Evolutionary conservation across 2,797 vertebrate genomes (phyloP), one percentile per base, ranked within the genome.

Genomic region (Acanthurus tractus): DNA sequence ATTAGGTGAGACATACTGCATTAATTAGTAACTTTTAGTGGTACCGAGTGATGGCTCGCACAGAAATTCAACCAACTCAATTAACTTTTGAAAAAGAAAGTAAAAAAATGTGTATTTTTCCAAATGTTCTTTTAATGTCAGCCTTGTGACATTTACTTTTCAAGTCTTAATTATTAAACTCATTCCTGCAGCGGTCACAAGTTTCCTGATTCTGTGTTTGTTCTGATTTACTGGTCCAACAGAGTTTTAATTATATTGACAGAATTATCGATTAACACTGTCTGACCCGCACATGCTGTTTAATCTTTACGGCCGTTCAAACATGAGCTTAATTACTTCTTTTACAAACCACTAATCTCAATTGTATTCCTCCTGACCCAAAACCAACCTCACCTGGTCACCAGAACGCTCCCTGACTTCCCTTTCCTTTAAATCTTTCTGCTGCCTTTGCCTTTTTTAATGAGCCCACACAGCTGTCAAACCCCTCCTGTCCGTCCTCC

Each of bases 371-470:
- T 70, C 67, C 57, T 52, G 36, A 86, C 78, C 85, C 79, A 70
- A 64, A 77, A 63, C 74, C 64, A 54, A 52, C 78, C 74, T 77
- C 36, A 53, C 70, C 70, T 6, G 48, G 18, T 57, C 70, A 67
- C 74, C 80, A 88, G 82, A 66, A 76, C 4, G 0, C 61, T 29
- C 63, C 83, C 65, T 90, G 78, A 91, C 82, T 71, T 70, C 49
- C 50, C 1, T 0, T 7, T 29, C 70, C 23, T 34, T 4, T 14
- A 82, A 34, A 13, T 63, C 66, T 81, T 75, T 55, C 75, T 75
- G 69, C 81, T n/a, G 44, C 68, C 63, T 45, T 20, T 22, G 46
- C 76, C 25, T 57, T 73, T 50, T 18, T 71, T 53, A 23, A 42
- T 20, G 20, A 63, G 14, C 59, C 70, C 12, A 13, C 15, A 42